These are phyloP conservation scores for Epinephelus coioides DNA, from an alignment of 2,797 vertebrate genomes.

Conservation along the genomic window DNA sequence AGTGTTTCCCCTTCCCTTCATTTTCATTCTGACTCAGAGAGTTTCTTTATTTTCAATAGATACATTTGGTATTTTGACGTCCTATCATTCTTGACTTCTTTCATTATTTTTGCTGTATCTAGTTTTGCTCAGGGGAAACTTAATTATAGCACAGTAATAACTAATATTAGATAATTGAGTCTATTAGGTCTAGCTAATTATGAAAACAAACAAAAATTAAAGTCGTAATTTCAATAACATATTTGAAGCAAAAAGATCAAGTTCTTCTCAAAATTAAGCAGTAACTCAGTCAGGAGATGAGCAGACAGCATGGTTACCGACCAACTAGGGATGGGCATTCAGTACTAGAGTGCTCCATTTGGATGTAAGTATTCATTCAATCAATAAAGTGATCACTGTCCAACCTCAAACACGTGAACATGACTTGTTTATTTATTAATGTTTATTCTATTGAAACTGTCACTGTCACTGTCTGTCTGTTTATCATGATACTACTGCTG, in stretches of 20 bases:
- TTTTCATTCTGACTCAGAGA: neutral
- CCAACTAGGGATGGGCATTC: too few species aligned
- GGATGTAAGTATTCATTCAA: too few species aligned
- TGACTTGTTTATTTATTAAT: too few species aligned
- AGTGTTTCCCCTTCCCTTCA: neutral
- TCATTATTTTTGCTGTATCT: neutral
- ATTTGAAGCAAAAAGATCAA: neutral
- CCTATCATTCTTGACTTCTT: neutral
- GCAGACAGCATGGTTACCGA: neutral
- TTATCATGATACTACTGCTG: too few species aligned
- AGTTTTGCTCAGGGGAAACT: too few species aligned
- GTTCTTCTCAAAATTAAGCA: neutral
- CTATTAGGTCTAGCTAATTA: neutral
- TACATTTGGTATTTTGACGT: neutral
- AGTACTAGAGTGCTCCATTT: too few species aligned
- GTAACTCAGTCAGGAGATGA: neutral
- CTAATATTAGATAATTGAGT: too few species aligned
- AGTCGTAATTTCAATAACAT: neutral
- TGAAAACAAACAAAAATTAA: constrained; percentile 9
- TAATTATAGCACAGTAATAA: too few species aligned
- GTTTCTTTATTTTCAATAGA: neutral
- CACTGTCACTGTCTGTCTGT: too few species aligned
- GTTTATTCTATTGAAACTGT: too few species aligned
- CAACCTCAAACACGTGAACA: too few species aligned
- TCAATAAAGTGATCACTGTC: too few species aligned